Evolutionary conservation across 2,888 invertebrate genomes (phyloP).

Genomic region (Aleiodes leptofemur): DNA sequence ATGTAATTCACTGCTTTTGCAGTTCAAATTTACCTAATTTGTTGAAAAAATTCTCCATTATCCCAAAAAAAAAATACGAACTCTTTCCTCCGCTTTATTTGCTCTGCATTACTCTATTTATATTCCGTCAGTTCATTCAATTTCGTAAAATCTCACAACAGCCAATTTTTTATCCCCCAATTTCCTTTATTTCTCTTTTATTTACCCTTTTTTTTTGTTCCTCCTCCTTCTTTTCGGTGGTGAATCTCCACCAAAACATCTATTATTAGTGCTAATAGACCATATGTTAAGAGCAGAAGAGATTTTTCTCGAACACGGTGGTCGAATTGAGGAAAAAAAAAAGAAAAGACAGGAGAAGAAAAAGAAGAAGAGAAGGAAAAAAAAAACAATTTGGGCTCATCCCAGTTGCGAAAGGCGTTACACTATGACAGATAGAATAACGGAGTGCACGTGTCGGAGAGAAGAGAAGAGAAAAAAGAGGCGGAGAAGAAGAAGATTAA

Average conservation of each 20-base stretch:
- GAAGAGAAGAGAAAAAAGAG: slow-evolving; percentile 36
- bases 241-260: slow-evolving; percentile 21
- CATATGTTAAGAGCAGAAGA: slow-evolving; percentile 8
- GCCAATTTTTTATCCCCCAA: too few species aligned
- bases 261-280: slow-evolving; percentile 26
- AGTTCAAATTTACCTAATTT: too few species aligned
- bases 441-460: slow-evolving; percentile 40
- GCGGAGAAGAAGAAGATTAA: slow-evolving; percentile 38
- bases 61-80: too few species aligned
- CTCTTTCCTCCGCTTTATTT: too few species aligned
- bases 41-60: too few species aligned
- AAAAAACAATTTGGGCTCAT: slow-evolving; percentile 34
- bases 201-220: not conserved
- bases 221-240: not conserved
- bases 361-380: slow-evolving; percentile 14
- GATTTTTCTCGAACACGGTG: slow-evolving; percentile 14
- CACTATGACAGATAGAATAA: slow-evolving; percentile 43
- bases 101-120: too few species aligned
- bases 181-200: too few species aligned
- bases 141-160: too few species aligned
- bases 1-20: too few species aligned
- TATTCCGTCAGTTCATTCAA: too few species aligned
- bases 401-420: slow-evolving; percentile 31
- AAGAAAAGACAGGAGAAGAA: slow-evolving; percentile 3
- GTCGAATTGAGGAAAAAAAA: slow-evolving; percentile 23